These are phyloP conservation scores for Enchytraeus crypticus DNA, from an alignment of 2,888 invertebrate genomes.

Conservation along the genomic window DNA sequence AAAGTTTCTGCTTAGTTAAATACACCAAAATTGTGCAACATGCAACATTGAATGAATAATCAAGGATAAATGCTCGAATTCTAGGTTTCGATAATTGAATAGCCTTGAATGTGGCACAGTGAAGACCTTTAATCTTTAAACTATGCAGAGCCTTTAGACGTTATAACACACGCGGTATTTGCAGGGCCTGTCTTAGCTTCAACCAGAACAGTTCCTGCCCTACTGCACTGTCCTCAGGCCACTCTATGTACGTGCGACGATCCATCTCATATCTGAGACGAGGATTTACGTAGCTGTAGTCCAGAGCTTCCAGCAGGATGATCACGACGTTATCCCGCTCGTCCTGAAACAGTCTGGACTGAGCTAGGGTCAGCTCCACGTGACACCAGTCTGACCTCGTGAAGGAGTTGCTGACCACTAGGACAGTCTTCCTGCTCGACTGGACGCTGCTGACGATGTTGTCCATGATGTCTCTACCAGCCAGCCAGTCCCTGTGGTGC, in stretches of 20 bases:
- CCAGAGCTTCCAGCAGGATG: slow-evolving; percentile 4
- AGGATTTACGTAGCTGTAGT: slow-evolving; percentile 53
- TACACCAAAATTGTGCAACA: too few relatives aligned
- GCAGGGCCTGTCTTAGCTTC: background rate
- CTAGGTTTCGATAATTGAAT: too few relatives aligned
- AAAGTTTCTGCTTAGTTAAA: too few relatives aligned
- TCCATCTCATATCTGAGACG: slow-evolving; percentile 49
- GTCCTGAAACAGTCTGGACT: slow-evolving; percentile 3
- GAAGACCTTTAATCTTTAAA: too few relatives aligned
- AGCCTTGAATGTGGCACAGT: too few relatives aligned
- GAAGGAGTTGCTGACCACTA: slow-evolving; percentile 61
- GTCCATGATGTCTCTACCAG: slow-evolving; percentile 62
- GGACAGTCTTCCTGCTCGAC: slow-evolving; percentile 58
- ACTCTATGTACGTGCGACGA: slow-evolving; percentile 10
- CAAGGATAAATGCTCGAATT: too few relatives aligned
- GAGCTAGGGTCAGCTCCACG: slow-evolving; percentile 58
- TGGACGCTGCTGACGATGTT: slow-evolving; percentile 65
- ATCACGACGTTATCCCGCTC: slow-evolving; percentile 3
- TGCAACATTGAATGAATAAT: too few relatives aligned
- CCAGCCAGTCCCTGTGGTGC: slow-evolving; percentile 65
- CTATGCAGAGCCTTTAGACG: too few relatives aligned
- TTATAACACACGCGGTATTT: too few relatives aligned
- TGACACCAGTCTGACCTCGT: slow-evolving; percentile 65
- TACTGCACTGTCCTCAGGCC: slow-evolving; percentile 5
- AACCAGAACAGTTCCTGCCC: slow-evolving; percentile 9